Conservation (phyloP, 2,113 vertebrate species). For the Solea senegalensis region DNA sequence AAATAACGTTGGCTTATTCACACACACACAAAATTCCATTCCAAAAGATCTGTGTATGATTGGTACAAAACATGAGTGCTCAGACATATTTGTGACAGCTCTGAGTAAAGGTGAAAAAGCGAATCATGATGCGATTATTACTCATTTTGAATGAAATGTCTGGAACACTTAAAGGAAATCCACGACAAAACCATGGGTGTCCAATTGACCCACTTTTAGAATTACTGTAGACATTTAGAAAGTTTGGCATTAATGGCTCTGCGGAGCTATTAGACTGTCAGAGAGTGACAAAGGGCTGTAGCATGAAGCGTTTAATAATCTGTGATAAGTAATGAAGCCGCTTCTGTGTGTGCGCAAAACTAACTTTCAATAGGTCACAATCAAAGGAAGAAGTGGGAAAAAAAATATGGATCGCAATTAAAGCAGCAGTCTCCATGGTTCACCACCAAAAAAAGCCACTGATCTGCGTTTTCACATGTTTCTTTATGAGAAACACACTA, state of each 20-base stretch:
- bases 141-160: constrained; percentile 8
- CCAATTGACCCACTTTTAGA: constrained; percentile 2
- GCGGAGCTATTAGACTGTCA: constrained; percentile 48
- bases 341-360: constrained; percentile 21
- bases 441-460: constrained; percentile 46
- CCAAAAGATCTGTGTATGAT: background rate
- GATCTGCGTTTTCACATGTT: constrained; percentile 64
- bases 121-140: background rate
- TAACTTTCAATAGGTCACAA: constrained; percentile 30
- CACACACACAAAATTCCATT: background rate
- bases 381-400: constrained; percentile 25
- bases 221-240: constrained; percentile 15
- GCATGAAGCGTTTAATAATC: constrained; percentile 35
- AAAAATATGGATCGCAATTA: constrained; percentile 32
- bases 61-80: background rate
- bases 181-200: background rate
- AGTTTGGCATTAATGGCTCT: constrained; percentile 42
- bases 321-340: constrained; percentile 44
- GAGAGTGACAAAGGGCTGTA: constrained; percentile 29
- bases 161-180: constrained; percentile 21
- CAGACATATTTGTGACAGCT: background rate
- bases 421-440: constrained; percentile 52
- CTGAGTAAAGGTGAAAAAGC: background rate
- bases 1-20: background rate
- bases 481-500: constrained; percentile 79